phyloP scores from a whole-genome alignment of 2,888 invertebrate genomes.

The Sycophila texana region DNA sequence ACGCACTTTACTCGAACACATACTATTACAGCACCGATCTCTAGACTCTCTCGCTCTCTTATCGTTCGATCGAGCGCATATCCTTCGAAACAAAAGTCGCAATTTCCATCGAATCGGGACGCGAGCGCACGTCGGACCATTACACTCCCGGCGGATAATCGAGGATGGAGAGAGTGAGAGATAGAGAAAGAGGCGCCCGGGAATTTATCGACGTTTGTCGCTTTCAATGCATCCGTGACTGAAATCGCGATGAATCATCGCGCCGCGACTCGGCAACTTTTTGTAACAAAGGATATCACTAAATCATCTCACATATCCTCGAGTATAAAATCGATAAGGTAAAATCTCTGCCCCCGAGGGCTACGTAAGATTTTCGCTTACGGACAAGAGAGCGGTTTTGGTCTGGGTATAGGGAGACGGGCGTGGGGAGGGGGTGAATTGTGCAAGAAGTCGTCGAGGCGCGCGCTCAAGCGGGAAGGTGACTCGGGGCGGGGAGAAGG shows the following conservation, averaged over 20 bases:
- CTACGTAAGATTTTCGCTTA: constrained; percentile 34
- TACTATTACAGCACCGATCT: constrained; percentile 35
- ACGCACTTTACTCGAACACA: constrained; percentile 41
- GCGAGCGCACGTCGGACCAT: neutral
- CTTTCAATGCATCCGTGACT: neutral
- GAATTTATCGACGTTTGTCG: no score
- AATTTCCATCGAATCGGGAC: constrained; percentile 7
- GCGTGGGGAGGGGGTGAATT: no score
- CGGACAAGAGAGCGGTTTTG: neutral
- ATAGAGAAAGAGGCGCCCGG: no score
- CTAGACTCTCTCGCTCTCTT: constrained; percentile 10
- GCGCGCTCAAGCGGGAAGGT: no score
- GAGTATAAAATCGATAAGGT: constrained; percentile 21
- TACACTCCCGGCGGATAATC: neutral
- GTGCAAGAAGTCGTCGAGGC: constrained; percentile 1
- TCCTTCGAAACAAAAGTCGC: constrained; percentile 27
- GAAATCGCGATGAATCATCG: constrained; percentile 22
- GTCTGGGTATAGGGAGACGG: neutral
- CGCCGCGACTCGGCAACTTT: constrained; percentile 8
- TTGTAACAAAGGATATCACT: constrained; percentile 37
- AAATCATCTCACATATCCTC: constrained; percentile 15
- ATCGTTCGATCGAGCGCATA: neutral
- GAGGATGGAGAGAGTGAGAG: neutral
- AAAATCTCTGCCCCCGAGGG: constrained; percentile 36
- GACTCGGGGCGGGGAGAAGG: neutral